These are phyloP conservation scores for Scylla paramamosain DNA, from an alignment of 1,140 invertebrate species.

Conservation along the genomic window DNA sequence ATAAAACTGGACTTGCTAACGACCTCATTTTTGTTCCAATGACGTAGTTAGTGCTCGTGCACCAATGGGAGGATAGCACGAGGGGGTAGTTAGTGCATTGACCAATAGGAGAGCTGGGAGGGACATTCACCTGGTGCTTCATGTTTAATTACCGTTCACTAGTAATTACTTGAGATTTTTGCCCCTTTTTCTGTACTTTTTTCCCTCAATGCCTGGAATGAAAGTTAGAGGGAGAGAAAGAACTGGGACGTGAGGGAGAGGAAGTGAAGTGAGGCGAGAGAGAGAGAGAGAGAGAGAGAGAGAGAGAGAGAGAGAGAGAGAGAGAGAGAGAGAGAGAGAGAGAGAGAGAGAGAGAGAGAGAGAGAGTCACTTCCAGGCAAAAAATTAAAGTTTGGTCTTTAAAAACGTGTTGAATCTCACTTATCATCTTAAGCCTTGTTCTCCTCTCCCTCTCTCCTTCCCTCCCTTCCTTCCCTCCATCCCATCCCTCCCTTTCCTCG, in stretches of 20 bases:
- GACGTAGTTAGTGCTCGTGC: neutral
- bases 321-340: too few relatives aligned
- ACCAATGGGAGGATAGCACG: neutral
- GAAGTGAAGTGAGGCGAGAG: neutral
- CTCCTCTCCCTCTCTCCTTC: too few relatives aligned
- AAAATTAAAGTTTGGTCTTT: neutral
- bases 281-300: constrained; percentile 21
- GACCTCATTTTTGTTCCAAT: neutral
- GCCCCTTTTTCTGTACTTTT: neutral
- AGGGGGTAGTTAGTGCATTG: neutral
- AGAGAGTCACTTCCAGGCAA: neutral
- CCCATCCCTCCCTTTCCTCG: too few relatives aligned
- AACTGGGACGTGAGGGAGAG: neutral
- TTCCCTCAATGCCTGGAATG: neutral
- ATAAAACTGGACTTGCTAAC: constrained; percentile 14
- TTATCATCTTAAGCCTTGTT: neutral
- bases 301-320: constrained; percentile 8
- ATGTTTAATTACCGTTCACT: neutral
- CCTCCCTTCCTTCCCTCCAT: too few relatives aligned
- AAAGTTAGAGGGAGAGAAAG: neutral
- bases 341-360: too few relatives aligned
- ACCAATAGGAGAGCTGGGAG: neutral
- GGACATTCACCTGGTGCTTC: neutral
- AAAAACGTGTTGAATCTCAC: neutral
- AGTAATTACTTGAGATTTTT: neutral